phyloP scores from a whole-genome alignment of 2,888 invertebrate genomes.

The Blastobasis adustella region DNA sequence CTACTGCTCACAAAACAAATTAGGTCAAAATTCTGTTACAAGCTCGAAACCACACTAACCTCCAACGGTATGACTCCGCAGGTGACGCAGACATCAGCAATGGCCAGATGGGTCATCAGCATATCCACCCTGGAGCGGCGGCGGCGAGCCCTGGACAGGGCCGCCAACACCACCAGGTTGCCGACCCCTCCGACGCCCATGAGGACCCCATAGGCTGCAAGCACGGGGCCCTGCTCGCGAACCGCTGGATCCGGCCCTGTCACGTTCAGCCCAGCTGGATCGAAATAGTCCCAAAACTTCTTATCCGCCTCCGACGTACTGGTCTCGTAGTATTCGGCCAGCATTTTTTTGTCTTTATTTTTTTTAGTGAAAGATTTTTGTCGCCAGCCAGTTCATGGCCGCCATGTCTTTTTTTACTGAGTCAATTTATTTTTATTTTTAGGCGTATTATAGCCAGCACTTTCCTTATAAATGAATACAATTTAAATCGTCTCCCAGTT shows the following conservation, averaged over 20 bases:
- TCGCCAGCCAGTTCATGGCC: no score
- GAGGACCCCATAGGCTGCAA: slow-evolving; percentile 78
- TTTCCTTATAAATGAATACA: no score
- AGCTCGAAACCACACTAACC: slow-evolving; percentile 45
- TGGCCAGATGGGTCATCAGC: slow-evolving; percentile 84
- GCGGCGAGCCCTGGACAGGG: slow-evolving; percentile 77
- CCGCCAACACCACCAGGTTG: slow-evolving; percentile 81
- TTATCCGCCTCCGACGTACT: slow-evolving; percentile 33
- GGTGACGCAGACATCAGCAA: slow-evolving; percentile 88
- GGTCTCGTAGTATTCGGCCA: slow-evolving; percentile 4
- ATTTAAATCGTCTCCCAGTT: no score
- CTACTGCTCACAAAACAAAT: no score
- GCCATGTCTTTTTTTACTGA: no score
- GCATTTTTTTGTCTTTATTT: neutral
- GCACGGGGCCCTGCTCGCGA: slow-evolving; percentile 47
- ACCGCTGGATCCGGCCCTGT: slow-evolving; percentile 19
- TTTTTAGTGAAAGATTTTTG: neutral
- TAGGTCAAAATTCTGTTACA: no score
- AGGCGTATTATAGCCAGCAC: no score
- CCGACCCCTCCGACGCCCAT: slow-evolving; percentile 81
- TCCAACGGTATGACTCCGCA: slow-evolving; percentile 86
- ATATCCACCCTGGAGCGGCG: slow-evolving; percentile 84
- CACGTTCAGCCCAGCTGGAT: slow-evolving; percentile 20
- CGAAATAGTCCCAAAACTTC: slow-evolving; percentile 58
- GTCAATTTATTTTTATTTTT: no score